Percentiles rank a stretch among this genome's conserved stretches.
Conservation (phyloP, 2,113 vertebrate species). For the Spermophilus dauricus region DNA sequence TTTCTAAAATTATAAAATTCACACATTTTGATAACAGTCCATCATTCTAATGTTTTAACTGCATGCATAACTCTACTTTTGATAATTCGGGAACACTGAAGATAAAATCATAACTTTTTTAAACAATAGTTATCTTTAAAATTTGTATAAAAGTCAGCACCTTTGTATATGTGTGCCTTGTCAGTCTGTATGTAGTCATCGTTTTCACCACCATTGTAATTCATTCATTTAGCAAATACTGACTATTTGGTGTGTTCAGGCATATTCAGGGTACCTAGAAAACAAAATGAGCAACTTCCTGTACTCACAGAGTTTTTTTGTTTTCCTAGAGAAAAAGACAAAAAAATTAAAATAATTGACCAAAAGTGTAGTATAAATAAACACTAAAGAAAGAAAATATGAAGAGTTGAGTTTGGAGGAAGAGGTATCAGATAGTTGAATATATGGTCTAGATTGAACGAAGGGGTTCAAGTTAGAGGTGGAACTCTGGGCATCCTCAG, state of each 20-base stretch:
- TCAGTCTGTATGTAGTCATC: not conserved
- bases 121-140: not conserved
- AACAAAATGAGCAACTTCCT: not conserved
- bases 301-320: not conserved
- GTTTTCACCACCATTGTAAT: not conserved
- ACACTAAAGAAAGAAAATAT: not conserved
- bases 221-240: not conserved
- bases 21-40: not conserved
- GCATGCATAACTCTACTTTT: not conserved
- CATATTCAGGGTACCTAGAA: not conserved
- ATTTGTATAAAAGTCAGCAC: not conserved
- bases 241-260: not conserved
- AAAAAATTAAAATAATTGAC: not conserved
- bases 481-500: not conserved
- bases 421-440: not conserved
- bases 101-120: slow-evolving; percentile 1
- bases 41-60: not conserved
- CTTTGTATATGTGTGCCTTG: not conserved
- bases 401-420: not conserved
- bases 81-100: not conserved
- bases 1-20: not conserved
- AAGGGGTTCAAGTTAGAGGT: not conserved
- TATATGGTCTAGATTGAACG: not conserved
- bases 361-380: not conserved
- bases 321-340: not conserved